phyloP scores from a whole-genome alignment of 2,113 vertebrate species.

The Petrocephalus zakoni region DNA sequence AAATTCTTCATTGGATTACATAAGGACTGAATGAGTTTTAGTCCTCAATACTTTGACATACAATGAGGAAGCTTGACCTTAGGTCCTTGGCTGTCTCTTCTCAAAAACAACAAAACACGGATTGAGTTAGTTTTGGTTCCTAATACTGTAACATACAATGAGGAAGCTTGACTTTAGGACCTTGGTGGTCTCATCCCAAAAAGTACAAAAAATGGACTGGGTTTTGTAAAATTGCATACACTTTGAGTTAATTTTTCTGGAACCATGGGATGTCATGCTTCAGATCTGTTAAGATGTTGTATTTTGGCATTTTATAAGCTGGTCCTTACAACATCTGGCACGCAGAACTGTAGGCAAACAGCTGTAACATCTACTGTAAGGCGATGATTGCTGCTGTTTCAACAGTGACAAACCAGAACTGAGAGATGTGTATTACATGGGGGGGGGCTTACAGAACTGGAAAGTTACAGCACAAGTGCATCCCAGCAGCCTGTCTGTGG shows the following conservation, averaged over 20 bases:
- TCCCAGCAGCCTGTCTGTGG: not conserved
- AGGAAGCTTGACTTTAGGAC: not conserved
- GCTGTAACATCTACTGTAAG: not conserved
- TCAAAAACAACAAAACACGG: not conserved
- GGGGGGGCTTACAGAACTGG: not conserved
- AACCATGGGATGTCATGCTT: not conserved
- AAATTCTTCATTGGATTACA: not conserved
- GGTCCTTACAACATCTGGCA: not conserved
- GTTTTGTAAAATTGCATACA: not conserved
- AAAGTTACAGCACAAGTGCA: not conserved
- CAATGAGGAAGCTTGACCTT: not conserved
- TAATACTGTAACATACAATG: not conserved
- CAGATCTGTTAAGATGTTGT: not conserved
- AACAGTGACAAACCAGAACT: not conserved
- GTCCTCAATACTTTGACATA: not conserved
- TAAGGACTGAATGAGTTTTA: not conserved
- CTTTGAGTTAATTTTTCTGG: not conserved
- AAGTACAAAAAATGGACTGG: not conserved
- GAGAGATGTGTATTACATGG: not conserved
- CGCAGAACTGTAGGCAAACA: not conserved
- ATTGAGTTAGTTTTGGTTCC: not conserved
- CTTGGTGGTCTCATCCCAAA: not conserved
- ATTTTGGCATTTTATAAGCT: not conserved
- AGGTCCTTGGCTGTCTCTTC: not conserved
- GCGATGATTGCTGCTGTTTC: not conserved